phyloP scores from a whole-genome alignment of 2,888 invertebrate genomes.

The Piscicola geometra region DNA sequence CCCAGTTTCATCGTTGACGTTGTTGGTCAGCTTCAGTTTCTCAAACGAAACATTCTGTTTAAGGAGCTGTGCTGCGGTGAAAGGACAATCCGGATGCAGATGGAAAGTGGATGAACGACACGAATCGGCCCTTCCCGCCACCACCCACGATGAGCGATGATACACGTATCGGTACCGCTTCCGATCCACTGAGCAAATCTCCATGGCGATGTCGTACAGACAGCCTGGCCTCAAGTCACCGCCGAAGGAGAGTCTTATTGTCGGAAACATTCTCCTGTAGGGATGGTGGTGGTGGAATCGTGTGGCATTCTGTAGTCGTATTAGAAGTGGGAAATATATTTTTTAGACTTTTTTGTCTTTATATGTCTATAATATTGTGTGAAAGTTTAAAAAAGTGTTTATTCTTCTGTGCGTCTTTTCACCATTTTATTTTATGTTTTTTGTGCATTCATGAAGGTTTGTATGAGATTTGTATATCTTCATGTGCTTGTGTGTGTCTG shows the following conservation, averaged over 20 bases:
- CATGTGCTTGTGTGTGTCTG: too few species aligned
- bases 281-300: too few species aligned
- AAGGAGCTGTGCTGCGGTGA: conserved; percentile 81
- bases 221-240: conserved; percentile 60
- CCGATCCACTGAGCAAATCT: conserved; percentile 93
- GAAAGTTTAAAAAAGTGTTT: too few species aligned
- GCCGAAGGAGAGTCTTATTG: conserved; percentile 81
- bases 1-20: conserved; percentile 69
- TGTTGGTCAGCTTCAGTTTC: conserved; percentile 96
- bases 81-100: conserved; percentile 93
- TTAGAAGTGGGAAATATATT: too few species aligned
- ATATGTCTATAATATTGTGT: too few species aligned
- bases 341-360: too few species aligned
- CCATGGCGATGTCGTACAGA: conserved; percentile 81
- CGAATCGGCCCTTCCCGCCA: conserved; percentile 92
- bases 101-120: conserved; percentile 84
- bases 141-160: conserved; percentile 70
- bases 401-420: too few species aligned
- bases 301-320: too few species aligned
- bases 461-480: too few species aligned
- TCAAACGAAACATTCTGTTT: conserved; percentile 97
- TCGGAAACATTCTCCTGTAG: conserved; percentile 92
- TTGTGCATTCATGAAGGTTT: too few species aligned
- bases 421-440: too few species aligned
- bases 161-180: conserved; percentile 89